Evolutionary conservation across 2,113 vertebrate genomes (phyloP), one percentile per base, ranked within the genome.

Genomic region (Proterorhinus semilunaris): DNA sequence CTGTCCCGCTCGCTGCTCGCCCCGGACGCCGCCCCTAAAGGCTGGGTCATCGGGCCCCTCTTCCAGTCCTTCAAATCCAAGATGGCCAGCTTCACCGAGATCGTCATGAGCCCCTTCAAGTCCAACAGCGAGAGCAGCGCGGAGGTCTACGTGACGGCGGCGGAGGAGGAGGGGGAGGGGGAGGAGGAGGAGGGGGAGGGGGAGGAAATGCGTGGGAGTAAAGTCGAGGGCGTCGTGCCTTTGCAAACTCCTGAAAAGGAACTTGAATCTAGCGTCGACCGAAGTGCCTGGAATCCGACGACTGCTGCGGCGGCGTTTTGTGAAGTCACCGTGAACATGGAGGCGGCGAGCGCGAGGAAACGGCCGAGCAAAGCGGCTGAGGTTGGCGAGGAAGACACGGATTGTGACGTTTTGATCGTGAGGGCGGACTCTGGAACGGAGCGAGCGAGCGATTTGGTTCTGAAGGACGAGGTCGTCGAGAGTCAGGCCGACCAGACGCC

Each of bases 21-120:
- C 42, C 42, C 57, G 1, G 76, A 86, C 80, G 83, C 65, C 16
- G 55, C 72, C 21, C 62, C 85, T 3, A 87, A 87, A 75, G 73
- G 80, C 72, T 97, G 95, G 95, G 86, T 93, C 64, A 92, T 96
- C 49, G 93, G 90, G 3, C 95, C 95, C 0, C 87, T 97, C 67
- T 91, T 96, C 67, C 93, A 94, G 71, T 93, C 92, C 0, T 90
- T 97, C 72, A 94, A 90, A 59, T 95, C 94, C 5, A 97, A 96
- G 86, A 92, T 97, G 85, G 94, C 95, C 59, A 93, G 92, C 83
- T 97, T 97, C 78, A 93, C 95, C 0, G 95, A 96, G 80, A 96
- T 97, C 36, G 95, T 97, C 75, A 93, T 96, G 87, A 94, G 89
- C 51, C 94, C 95, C 0, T 91, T 94, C 66, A 89, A 62, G 80